Evolutionary conservation across 1,140 invertebrate genomes (phyloP).

Genomic region (Delia radicum): DNA sequence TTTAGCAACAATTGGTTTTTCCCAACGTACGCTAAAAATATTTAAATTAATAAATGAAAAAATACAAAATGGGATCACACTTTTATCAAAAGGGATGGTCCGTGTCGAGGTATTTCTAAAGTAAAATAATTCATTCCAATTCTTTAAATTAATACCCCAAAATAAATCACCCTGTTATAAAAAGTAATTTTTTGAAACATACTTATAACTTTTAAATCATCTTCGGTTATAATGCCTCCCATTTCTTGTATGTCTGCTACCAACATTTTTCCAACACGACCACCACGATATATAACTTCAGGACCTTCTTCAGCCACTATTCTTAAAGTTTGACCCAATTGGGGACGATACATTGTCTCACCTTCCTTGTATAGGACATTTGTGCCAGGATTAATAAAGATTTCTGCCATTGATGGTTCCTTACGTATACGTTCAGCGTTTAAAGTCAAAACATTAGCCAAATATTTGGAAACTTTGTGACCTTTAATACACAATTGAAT

Average conservation of each 20-base stretch:
- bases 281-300: conserved; percentile 68
- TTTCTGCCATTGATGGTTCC: conserved; percentile 65
- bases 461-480: conserved; percentile 69
- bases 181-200: not conserved
- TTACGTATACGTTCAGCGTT: conserved; percentile 61
- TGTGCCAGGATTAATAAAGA: conserved; percentile 68
- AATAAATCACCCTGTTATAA: too few species aligned
- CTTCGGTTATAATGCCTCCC: conserved; percentile 74
- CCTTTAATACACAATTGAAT: conserved; percentile 74
- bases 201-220: conserved; percentile 70
- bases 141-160: too few species aligned
- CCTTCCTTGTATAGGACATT: conserved; percentile 65
- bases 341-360: conserved; percentile 68
- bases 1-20: conserved; percentile 60
- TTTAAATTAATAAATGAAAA: conserved; percentile 17
- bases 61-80: not conserved
- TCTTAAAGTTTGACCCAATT: conserved; percentile 72
- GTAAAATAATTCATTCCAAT: too few species aligned
- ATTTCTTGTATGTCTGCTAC: conserved; percentile 68
- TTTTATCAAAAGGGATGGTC: not conserved
- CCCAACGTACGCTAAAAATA: conserved; percentile 58
- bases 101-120: too few species aligned
- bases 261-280: conserved; percentile 65
- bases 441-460: conserved; percentile 64
- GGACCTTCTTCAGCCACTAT: conserved; percentile 69